A percentile compares a stretch with the other conserved stretches of the same genome.
Evolutionary conservation across 2,888 invertebrate genomes (phyloP).

Genomic region (Laspeyria flexula): DNA sequence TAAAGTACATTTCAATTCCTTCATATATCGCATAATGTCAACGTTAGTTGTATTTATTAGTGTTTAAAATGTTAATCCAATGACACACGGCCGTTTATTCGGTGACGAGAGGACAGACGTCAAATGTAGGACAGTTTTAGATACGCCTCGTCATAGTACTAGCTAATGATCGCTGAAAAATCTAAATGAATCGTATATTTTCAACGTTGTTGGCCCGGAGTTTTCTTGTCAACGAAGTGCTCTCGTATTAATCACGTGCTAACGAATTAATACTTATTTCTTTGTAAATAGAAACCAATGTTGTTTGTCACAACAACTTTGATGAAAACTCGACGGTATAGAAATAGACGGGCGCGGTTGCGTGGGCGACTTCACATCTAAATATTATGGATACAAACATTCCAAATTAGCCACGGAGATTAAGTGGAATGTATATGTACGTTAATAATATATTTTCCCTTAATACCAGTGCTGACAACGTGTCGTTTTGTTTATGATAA

Average conservation of each 20-base stretch:
- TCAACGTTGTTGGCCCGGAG: slow-evolving; percentile 36
- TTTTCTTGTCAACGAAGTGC: slow-evolving; percentile 44
- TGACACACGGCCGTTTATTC: too few species aligned
- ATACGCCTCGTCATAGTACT: slow-evolving; percentile 20
- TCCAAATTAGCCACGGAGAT: slow-evolving; percentile 58
- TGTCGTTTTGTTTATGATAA: slow-evolving; percentile 37
- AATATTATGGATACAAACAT: slow-evolving; percentile 73
- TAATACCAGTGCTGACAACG: slow-evolving; percentile 38
- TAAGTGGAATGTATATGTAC: slow-evolving; percentile 36
- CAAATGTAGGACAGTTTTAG: slow-evolving; percentile 30
- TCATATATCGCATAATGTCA: not conserved
- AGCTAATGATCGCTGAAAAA: slow-evolving; percentile 44
- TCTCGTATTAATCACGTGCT: slow-evolving; percentile 13
- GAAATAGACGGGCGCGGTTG: slow-evolving; percentile 66
- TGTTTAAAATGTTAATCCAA: slow-evolving; percentile 30
- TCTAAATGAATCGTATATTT: slow-evolving; percentile 47
- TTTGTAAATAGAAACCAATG: slow-evolving; percentile 38
- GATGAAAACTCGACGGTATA: slow-evolving; percentile 39
- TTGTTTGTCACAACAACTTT: slow-evolving; percentile 23
- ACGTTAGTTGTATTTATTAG: not conserved
- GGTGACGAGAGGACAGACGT: slow-evolving; percentile 27
- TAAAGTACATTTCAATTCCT: not conserved
- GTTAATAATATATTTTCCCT: slow-evolving; percentile 39
- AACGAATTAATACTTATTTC: slow-evolving; percentile 24
- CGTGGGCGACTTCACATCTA: slow-evolving; percentile 71